These are phyloP conservation scores for Portevinia maculata DNA, from an alignment of 2,888 invertebrate species.

Conservation along the genomic window DNA sequence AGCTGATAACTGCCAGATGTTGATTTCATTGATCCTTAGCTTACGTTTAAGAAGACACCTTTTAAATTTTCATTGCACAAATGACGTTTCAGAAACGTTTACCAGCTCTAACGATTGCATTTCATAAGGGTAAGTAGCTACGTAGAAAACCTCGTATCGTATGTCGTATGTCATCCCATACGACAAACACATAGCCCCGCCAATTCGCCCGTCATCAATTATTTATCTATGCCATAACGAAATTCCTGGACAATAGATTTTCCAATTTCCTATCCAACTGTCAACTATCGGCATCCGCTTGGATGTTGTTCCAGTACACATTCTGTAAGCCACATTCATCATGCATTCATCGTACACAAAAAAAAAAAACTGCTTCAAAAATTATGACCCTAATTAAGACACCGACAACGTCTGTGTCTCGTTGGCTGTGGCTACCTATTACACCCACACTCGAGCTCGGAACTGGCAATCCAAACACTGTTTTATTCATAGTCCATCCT, in stretches of 20 bases:
- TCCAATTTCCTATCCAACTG: conserved; percentile 22
- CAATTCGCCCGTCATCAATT: not conserved
- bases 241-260: conserved; percentile 13
- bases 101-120: no score
- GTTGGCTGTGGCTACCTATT: conserved; percentile 28
- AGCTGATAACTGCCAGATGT: no score
- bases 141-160: no score
- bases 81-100: no score
- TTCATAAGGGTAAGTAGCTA: no score
- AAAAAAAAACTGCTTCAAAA: conserved; percentile 34
- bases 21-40: no score
- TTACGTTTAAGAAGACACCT: no score
- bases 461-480: conserved; percentile 17
- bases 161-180: not conserved
- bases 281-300: conserved; percentile 35
- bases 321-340: conserved; percentile 26
- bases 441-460: conserved; percentile 52
- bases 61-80: no score
- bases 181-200: not conserved
- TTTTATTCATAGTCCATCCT: conserved; percentile 43
- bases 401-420: conserved; percentile 46
- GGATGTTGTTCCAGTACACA: conserved; percentile 15
- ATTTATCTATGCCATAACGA: not conserved
- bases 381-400: conserved; percentile 70
- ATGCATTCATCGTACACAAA: conserved; percentile 1